A percentile compares a stretch with the other conserved stretches of the same genome.
Evolutionary conservation across 2,888 invertebrate genomes (phyloP).

Genomic region (Cyaniris semiargus): DNA sequence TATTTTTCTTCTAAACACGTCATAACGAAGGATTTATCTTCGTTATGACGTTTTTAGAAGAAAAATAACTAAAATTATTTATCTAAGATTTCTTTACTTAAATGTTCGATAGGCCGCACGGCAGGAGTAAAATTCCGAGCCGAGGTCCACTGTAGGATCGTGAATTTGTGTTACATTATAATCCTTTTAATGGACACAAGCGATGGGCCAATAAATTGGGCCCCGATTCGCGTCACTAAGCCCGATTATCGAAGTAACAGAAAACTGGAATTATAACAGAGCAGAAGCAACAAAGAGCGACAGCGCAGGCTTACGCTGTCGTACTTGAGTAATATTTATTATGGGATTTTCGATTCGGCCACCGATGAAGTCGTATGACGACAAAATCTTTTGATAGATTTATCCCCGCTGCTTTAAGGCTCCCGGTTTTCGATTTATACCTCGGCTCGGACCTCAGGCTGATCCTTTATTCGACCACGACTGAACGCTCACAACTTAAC

Average conservation of each 20-base stretch:
- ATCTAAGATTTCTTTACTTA: not conserved
- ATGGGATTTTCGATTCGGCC: conserved; percentile 80
- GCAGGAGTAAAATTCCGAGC: not conserved
- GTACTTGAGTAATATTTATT: conserved; percentile 80
- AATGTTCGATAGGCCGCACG: not conserved
- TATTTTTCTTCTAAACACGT: no score
- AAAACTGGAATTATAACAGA: conserved; percentile 75
- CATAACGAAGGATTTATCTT: no score
- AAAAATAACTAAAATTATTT: not conserved
- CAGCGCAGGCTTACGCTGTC: conserved; percentile 79
- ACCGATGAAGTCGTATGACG: conserved; percentile 81
- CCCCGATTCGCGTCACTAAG: conserved; percentile 64
- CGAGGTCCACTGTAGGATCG: not conserved
- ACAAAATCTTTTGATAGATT: conserved; percentile 81
- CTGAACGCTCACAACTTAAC: conserved; percentile 6
- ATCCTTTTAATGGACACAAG: conserved; percentile 32
- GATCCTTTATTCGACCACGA: conserved; percentile 8
- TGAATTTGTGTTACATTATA: conserved; percentile 25
- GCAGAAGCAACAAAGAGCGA: conserved; percentile 75
- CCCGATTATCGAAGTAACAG: conserved; percentile 72
- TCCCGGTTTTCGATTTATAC: conserved; percentile 49
- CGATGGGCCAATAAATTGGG: conserved; percentile 54
- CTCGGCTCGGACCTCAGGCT: not conserved
- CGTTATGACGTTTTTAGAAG: not conserved
- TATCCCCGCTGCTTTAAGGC: conserved; percentile 78